A percentile compares a stretch with the other conserved stretches of the same genome.
Evolutionary conservation across 2,888 invertebrate species (phyloP).

Genomic region (Harpalus rubripes): DNA sequence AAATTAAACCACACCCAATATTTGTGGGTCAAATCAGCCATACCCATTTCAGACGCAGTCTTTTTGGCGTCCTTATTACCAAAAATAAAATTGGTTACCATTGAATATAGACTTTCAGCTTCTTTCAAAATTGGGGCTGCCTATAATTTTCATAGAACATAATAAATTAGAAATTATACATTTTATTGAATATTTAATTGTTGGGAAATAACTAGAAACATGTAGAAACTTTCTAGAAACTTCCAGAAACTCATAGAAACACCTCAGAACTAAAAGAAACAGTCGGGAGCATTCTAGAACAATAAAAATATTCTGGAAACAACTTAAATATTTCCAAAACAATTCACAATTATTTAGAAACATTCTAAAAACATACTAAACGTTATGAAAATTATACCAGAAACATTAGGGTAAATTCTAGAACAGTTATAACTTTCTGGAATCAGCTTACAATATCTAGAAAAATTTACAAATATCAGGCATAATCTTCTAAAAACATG

Average conservation of each 20-base stretch:
- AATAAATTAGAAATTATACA: not conserved
- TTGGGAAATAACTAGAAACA: not conserved
- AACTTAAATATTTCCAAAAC: not conserved
- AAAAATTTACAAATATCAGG: not conserved
- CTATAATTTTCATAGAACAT: slow-evolving; percentile 66
- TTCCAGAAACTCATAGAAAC: not conserved
- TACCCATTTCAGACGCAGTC: slow-evolving; percentile 79
- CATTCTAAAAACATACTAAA: too few relatives aligned
- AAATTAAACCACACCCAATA: slow-evolving; percentile 85
- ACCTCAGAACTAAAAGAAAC: not conserved
- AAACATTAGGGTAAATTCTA: too few relatives aligned
- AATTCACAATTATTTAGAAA: too few relatives aligned
- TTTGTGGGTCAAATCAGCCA: slow-evolving; percentile 82
- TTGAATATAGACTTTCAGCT: slow-evolving; percentile 79
- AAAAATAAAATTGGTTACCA: slow-evolving; percentile 82
- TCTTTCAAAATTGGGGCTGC: slow-evolving; percentile 79
- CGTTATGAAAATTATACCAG: too few relatives aligned
- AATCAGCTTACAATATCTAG: not conserved
- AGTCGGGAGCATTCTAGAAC: too few relatives aligned
- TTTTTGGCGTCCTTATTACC: slow-evolving; percentile 80
- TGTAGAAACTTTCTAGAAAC: not conserved
- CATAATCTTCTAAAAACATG: slow-evolving; percentile 60
- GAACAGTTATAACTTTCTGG: not conserved
- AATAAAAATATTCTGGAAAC: not conserved
- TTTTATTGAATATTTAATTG: not conserved